These are phyloP conservation scores for Steinernema carpocapsae DNA, from an alignment of 2,888 invertebrate species.

Conservation along the genomic window DNA sequence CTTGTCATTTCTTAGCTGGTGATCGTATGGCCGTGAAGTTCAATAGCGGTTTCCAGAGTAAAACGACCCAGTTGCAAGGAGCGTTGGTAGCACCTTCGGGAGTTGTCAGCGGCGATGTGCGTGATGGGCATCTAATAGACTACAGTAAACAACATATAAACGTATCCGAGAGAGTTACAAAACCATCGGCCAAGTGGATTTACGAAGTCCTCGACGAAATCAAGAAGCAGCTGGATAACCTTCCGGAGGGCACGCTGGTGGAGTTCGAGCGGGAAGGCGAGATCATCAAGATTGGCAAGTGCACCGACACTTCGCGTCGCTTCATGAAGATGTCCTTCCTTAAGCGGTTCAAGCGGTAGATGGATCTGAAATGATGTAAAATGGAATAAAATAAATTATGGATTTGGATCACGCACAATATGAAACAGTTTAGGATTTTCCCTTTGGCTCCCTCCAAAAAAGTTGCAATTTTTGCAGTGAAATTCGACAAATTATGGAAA, in stretches of 20 bases:
- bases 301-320: neutral
- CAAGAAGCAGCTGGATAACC: neutral
- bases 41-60: neutral
- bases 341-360: neutral
- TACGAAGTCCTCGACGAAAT: neutral
- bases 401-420: no score
- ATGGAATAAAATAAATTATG: no score
- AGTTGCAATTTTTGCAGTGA: no score
- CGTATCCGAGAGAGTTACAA: no score
- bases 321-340: slow-evolving; percentile 7
- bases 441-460: no score
- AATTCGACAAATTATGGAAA: no score
- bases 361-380: neutral
- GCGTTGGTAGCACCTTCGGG: slow-evolving; percentile 1
- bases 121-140: neutral
- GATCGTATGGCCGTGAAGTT: neutral
- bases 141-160: neutral
- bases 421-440: no score
- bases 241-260: neutral
- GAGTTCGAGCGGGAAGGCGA: neutral
- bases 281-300: neutral
- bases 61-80: slow-evolving; percentile 13
- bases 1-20: neutral
- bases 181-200: neutral
- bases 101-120: neutral